Percentiles rank a stretch among this genome's conserved stretches.
Conservation (phyloP, 2,113 vertebrate species). For the Paracanthobrama guichenoti region DNA sequence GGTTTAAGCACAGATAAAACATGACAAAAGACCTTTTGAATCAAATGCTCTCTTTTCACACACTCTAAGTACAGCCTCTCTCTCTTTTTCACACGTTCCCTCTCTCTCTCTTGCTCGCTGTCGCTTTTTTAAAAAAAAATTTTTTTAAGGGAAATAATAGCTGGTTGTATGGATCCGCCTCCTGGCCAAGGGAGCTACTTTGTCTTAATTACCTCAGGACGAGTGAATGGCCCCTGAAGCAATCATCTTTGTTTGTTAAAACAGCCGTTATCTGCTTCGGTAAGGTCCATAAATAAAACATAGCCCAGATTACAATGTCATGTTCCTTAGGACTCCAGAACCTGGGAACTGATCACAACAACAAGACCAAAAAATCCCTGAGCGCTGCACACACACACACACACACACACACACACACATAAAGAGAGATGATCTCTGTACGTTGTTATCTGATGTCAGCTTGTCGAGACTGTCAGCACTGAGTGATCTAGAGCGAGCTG, state of each 20-base stretch:
- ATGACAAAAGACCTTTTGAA: slow-evolving; percentile 62
- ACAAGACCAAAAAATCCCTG: slow-evolving; percentile 73
- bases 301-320: slow-evolving; percentile 83
- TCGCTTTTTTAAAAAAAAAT: not conserved
- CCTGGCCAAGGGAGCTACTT: slow-evolving; percentile 75
- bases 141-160: slow-evolving; percentile 64
- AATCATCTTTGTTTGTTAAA: slow-evolving; percentile 91
- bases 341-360: slow-evolving; percentile 70
- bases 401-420: not conserved
- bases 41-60: slow-evolving; percentile 57
- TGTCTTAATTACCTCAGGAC: slow-evolving; percentile 87
- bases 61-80: slow-evolving; percentile 24
- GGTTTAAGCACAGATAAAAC: slow-evolving; percentile 72
- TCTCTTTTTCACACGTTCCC: not conserved
- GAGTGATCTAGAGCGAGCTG: slow-evolving; percentile 66
- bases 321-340: slow-evolving; percentile 76
- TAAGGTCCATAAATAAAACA: slow-evolving; percentile 86
- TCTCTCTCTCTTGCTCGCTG: not conserved
- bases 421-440: slow-evolving; percentile 26
- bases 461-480: slow-evolving; percentile 62
- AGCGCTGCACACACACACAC: slow-evolving; percentile 41
- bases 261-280: slow-evolving; percentile 74
- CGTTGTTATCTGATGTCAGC: slow-evolving; percentile 40
- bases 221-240: slow-evolving; percentile 80
- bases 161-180: slow-evolving; percentile 68